Percentiles rank a stretch among this genome's conserved stretches.
Conservation (phyloP, 2,113 vertebrate species). For the Malurus alboscapulatus region DNA sequence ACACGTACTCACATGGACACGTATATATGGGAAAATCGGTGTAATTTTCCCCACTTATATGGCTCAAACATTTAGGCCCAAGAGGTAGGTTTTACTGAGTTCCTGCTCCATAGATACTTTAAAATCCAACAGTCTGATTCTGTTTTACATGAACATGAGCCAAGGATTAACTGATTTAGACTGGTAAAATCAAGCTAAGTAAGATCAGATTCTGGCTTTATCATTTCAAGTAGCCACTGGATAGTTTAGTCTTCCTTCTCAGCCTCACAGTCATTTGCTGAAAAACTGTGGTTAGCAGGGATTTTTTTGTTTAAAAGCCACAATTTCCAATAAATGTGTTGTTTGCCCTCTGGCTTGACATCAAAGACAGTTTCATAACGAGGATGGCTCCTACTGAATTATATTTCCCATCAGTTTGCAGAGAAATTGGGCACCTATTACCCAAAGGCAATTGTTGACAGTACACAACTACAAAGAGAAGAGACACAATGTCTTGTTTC, state of each 20-base stretch:
- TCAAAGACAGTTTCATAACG: not conserved
- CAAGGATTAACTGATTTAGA: not conserved
- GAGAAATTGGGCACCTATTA: not conserved
- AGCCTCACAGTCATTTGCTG: not conserved
- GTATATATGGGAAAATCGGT: not conserved
- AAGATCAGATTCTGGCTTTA: not conserved
- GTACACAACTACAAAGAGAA: not conserved
- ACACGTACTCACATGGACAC: accelerated
- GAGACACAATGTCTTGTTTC: accelerated
- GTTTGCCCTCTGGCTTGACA: not conserved
- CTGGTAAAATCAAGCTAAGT: not conserved
- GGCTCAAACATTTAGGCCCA: not conserved
- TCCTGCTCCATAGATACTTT: not conserved
- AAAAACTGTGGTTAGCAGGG: not conserved
- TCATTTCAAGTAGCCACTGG: not conserved
- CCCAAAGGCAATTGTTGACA: not conserved
- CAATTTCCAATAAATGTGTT: constrained; percentile 11
- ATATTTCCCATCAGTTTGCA: not conserved
- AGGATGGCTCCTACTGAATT: constrained; percentile 12
- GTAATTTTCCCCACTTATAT: not conserved
- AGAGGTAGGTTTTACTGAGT: not conserved
- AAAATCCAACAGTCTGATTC: not conserved
- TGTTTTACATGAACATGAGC: not conserved
- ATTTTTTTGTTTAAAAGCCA: constrained; percentile 36
- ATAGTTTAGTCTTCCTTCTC: constrained; percentile 1